Conservation (phyloP, 2,797 vertebrate species). For the Rhadinocentrus ornatus region DNA sequence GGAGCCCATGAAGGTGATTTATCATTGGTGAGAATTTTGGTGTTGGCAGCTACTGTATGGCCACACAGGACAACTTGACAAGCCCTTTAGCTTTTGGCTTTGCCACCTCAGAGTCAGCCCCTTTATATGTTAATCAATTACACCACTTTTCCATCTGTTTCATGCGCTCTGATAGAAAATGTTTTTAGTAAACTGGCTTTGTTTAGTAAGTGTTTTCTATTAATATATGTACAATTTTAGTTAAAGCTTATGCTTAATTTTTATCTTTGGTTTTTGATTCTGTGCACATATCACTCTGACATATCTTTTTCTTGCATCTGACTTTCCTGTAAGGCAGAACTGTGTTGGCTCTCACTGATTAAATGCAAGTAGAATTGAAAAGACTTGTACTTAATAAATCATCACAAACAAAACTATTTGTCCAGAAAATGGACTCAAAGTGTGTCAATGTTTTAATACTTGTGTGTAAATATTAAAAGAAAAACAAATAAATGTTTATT, state of each 20-base stretch:
- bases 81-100: conserved; percentile 43
- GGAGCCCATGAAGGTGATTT: conserved; percentile 11
- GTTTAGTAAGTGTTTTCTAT: conserved; percentile 53
- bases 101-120: conserved; percentile 8
- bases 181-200: conserved; percentile 27
- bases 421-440: conserved; percentile 55
- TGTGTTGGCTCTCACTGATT: conserved; percentile 60
- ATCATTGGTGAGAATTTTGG: conserved; percentile 4
- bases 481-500: conserved; percentile 89
- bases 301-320: conserved; percentile 33
- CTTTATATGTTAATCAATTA: conserved; percentile 11
- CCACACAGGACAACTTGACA: conserved; percentile 33
- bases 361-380: conserved; percentile 63
- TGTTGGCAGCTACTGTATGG: conserved; percentile 44
- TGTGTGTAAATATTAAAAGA: conserved; percentile 82
- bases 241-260: conserved; percentile 45
- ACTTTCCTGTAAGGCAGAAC: conserved; percentile 28
- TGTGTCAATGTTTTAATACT: conserved; percentile 85
- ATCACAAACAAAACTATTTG: conserved; percentile 27
- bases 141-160: conserved; percentile 21
- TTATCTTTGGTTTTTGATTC: conserved; percentile 57
- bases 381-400: conserved; percentile 66
- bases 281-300: conserved; percentile 35
- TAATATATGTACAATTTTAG: conserved; percentile 54
- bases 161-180: conserved; percentile 32